A percentile compares a stretch with the other conserved stretches of the same genome.
These are phyloP conservation scores for Therioaphis trifolii DNA, from an alignment of 2,888 invertebrate species.

Conservation along the genomic window DNA sequence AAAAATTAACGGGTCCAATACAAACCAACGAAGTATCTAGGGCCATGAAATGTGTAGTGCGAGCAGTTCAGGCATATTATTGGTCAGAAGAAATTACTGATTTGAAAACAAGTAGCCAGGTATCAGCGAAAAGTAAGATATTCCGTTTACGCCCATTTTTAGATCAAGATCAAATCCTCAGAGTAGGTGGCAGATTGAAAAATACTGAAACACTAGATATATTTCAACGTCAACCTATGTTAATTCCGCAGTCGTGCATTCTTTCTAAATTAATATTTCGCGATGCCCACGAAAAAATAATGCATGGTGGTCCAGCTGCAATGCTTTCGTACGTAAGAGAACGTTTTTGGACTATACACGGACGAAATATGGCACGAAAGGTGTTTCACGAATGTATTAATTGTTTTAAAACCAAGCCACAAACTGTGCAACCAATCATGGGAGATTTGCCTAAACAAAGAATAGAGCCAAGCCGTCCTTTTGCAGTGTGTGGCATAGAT, in stretches of 20 bases:
- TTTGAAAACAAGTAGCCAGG: background rate
- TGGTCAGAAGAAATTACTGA: background rate
- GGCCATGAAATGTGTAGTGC: background rate
- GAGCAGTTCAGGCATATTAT: background rate
- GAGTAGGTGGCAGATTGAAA: background rate
- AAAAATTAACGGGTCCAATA: background rate
- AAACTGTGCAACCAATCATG: no score
- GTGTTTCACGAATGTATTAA: background rate
- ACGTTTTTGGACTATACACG: conserved; percentile 11
- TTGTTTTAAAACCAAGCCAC: background rate
- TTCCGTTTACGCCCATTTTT: background rate
- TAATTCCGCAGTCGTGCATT: background rate
- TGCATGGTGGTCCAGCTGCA: conserved; percentile 19
- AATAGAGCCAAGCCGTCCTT: conserved; percentile 2
- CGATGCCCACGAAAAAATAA: conserved; percentile 11
- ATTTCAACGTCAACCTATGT: background rate
- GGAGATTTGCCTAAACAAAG: background rate
- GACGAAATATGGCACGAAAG: background rate
- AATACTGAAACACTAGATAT: background rate
- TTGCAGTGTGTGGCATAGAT: conserved; percentile 1
- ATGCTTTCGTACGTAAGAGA: conserved; percentile 1
- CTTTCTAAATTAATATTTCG: conserved; percentile 1
- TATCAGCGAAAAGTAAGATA: background rate
- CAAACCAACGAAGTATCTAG: background rate
- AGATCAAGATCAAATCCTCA: background rate